Percentiles rank a stretch among this genome's conserved stretches.
phyloP scores from a whole-genome alignment of 2,888 invertebrate genomes.

The Stomorhina lunata region DNA sequence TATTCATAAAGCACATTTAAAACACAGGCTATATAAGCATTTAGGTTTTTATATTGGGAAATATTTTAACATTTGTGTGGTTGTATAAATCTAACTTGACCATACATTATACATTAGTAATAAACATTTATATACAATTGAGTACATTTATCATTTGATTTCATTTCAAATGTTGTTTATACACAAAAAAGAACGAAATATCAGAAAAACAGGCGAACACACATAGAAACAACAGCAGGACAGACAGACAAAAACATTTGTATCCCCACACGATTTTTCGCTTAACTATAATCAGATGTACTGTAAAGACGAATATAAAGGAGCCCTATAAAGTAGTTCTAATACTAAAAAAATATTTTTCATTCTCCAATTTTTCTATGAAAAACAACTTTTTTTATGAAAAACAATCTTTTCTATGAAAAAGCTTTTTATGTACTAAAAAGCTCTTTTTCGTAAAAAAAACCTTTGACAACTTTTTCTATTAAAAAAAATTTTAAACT shows the following conservation, averaged over 20 bases:
- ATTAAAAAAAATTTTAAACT: too few species aligned
- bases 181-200: too few species aligned
- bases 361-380: too few species aligned
- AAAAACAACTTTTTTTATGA: too few species aligned
- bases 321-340: background rate
- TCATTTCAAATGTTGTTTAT: slow-evolving; percentile 61
- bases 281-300: background rate
- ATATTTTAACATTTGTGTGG: background rate
- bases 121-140: slow-evolving; percentile 66
- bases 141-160: slow-evolving; percentile 66
- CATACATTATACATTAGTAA: slow-evolving; percentile 59
- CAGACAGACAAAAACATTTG: slow-evolving; percentile 43
- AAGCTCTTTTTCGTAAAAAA: too few species aligned
- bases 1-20: slow-evolving; percentile 56
- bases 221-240: background rate
- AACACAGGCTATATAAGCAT: slow-evolving; percentile 48
- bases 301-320: background rate
- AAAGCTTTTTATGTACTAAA: too few species aligned
- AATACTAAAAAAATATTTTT: too few species aligned
- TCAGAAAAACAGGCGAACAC: too few species aligned
- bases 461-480: too few species aligned
- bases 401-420: too few species aligned
- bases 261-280: slow-evolving; percentile 56
- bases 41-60: slow-evolving; percentile 11
- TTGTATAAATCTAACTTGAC: slow-evolving; percentile 51